Percentiles rank a stretch among this genome's conserved stretches.
Conservation (phyloP, 2,113 vertebrate species). For the Tachycineta bicolor region DNA sequence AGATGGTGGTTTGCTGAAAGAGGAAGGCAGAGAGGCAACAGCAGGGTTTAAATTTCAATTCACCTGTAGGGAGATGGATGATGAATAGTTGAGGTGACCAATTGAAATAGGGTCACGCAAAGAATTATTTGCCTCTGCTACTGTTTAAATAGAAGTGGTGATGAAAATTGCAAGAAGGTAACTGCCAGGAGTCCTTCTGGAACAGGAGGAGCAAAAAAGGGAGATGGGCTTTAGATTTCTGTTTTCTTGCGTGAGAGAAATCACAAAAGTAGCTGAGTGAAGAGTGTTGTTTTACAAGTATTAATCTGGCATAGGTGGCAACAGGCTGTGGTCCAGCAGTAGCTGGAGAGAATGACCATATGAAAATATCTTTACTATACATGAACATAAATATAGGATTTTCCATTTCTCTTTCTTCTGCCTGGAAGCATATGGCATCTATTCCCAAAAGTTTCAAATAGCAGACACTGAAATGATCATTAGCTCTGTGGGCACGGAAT, state of each 20-base stretch:
- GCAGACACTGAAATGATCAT: background rate
- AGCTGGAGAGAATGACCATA: background rate
- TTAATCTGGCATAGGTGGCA: background rate
- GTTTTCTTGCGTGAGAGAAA: background rate
- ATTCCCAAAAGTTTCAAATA: background rate
- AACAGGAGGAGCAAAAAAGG: background rate
- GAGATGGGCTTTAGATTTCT: background rate
- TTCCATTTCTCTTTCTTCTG: conserved; percentile 28
- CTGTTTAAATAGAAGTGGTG: background rate
- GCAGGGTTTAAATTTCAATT: background rate
- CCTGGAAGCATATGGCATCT: background rate
- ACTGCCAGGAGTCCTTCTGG: background rate
- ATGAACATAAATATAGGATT: conserved; percentile 28
- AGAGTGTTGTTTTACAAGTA: background rate
- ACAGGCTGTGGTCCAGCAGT: conserved; percentile 26
- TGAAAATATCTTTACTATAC: conserved; percentile 7
- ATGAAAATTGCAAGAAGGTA: background rate
- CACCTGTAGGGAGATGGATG: background rate
- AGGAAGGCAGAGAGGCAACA: background rate
- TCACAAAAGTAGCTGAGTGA: background rate
- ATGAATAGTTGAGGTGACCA: background rate
- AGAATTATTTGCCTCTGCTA: background rate
- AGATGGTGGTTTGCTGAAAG: background rate
- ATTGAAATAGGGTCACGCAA: background rate
- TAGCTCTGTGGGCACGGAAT: background rate